phyloP scores from a whole-genome alignment of 2,113 vertebrate genomes.

The Athene noctua region DNA sequence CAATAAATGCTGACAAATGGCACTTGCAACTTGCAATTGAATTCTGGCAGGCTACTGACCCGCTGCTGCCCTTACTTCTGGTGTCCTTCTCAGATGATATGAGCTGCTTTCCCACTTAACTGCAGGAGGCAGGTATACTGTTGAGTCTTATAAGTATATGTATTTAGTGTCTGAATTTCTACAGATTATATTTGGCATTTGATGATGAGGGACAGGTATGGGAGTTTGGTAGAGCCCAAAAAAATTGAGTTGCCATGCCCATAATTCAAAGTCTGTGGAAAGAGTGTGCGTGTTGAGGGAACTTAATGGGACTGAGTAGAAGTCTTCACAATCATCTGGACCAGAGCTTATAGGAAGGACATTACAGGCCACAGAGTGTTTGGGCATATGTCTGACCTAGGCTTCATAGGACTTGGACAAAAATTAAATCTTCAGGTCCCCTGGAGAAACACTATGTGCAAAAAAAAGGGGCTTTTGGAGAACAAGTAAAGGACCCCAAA shows the following conservation, averaged over 20 bases:
- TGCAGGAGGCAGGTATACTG: neutral
- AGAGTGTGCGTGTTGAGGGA: neutral
- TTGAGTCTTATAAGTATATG: neutral
- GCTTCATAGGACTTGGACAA: neutral
- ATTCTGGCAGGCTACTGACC: neutral
- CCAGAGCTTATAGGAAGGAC: neutral
- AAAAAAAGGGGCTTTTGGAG: neutral
- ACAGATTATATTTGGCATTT: neutral
- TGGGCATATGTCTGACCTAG: neutral
- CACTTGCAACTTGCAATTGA: neutral
- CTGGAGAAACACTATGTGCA: neutral
- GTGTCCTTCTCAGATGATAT: neutral
- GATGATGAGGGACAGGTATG: neutral
- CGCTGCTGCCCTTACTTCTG: neutral
- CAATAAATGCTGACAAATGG: conserved; percentile 27
- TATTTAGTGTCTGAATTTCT: neutral
- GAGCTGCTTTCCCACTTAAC: neutral
- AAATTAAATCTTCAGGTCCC: neutral
- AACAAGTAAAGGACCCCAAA: neutral
- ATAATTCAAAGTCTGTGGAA: neutral
- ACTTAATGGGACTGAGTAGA: neutral
- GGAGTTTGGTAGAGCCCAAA: neutral
- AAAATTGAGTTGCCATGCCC: neutral
- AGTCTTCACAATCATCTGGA: neutral
- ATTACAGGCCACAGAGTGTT: neutral